A percentile compares a stretch with the other conserved stretches of the same genome.
These are phyloP conservation scores for Galerucella calmariensis DNA, from an alignment of 2,888 invertebrate species.

Conservation along the genomic window DNA sequence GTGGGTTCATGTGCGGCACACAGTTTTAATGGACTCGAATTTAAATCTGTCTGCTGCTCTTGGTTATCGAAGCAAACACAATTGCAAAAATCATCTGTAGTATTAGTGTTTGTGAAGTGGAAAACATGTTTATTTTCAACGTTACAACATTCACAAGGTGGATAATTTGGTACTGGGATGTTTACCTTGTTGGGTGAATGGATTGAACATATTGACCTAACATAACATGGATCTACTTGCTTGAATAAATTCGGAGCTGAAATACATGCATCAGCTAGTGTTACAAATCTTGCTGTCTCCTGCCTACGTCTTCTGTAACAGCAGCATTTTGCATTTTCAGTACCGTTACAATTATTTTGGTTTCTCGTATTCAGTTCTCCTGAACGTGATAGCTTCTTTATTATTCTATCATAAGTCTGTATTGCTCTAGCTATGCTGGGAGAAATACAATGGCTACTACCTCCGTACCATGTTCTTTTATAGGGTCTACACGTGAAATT, in stretches of 20 bases:
- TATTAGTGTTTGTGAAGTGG: neutral
- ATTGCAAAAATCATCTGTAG: neutral
- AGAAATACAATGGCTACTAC: neutral
- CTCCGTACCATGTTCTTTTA: neutral
- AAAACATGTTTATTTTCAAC: too few relatives aligned
- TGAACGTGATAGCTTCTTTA: neutral
- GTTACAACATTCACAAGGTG: too few relatives aligned
- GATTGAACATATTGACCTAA: too few relatives aligned
- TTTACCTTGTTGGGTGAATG: too few relatives aligned
- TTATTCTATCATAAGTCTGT: neutral
- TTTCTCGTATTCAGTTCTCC: neutral
- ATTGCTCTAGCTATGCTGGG: neutral
- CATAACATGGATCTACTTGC: neutral
- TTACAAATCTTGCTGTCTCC: conserved; percentile 20
- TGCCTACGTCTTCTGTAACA: neutral
- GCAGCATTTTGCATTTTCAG: neutral
- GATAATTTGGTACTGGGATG: too few relatives aligned
- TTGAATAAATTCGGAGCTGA: conserved; percentile 3
- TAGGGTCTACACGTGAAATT: neutral
- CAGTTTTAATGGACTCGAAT: neutral
- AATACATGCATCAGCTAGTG: conserved; percentile 9
- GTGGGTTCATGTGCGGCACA: neutral
- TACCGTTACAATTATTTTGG: neutral
- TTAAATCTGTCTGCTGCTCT: neutral
- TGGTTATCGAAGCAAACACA: too few relatives aligned